Conservation (phyloP, 2,113 vertebrate species). For the Gymnogyps californianus region DNA sequence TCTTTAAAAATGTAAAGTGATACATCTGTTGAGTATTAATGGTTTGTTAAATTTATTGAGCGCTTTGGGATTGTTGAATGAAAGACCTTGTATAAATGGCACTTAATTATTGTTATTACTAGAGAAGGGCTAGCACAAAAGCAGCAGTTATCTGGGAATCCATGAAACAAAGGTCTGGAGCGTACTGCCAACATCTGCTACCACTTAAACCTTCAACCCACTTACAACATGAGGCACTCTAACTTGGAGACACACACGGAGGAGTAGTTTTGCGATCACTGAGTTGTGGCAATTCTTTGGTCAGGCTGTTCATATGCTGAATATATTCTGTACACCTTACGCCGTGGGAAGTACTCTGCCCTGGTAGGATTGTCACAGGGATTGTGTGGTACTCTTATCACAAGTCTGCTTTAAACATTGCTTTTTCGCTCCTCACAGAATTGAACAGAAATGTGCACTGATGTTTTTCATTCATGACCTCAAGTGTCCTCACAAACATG, state of each 20-base stretch:
- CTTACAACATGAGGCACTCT: not conserved
- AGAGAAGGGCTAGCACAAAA: not conserved
- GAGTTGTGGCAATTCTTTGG: not conserved
- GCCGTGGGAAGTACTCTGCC: not conserved
- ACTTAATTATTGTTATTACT: constrained; percentile 46
- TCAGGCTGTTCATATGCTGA: not conserved
- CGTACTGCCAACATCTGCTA: constrained; percentile 23
- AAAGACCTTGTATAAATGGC: constrained; percentile 8
- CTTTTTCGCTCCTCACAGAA: not conserved
- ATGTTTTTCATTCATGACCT: not conserved
- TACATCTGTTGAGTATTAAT: constrained; percentile 19
- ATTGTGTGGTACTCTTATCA: no score
- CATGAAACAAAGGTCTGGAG: not conserved
- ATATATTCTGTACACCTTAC: not conserved
- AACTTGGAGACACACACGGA: not conserved
- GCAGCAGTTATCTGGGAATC: constrained; percentile 41
- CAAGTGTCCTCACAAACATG: not conserved
- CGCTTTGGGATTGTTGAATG: not conserved
- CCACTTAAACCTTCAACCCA: not conserved
- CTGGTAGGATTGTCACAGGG: not conserved
- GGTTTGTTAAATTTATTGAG: constrained; percentile 27
- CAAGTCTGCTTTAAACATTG: not conserved
- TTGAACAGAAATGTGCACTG: not conserved
- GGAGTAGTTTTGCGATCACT: not conserved
- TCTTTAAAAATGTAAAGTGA: not conserved